Conservation (phyloP, 2,888 invertebrate species). For the Didymodactylos carnosus region DNA sequence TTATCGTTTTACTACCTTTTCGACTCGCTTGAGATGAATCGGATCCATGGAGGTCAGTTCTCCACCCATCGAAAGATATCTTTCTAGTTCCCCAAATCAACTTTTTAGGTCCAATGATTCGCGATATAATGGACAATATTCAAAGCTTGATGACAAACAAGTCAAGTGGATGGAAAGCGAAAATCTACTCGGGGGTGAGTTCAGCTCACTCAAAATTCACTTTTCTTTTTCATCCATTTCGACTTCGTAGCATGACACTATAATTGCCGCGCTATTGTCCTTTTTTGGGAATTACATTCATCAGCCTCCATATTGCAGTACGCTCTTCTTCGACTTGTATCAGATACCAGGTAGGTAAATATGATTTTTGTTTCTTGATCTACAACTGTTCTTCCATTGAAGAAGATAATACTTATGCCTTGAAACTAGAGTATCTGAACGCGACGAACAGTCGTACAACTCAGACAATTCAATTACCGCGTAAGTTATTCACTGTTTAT, state of each 20-base stretch:
- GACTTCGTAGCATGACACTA: constrained; percentile 6
- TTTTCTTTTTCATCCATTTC: too few relatives aligned
- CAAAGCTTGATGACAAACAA: not conserved
- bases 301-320: constrained; percentile 8
- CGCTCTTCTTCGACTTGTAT: constrained; percentile 4
- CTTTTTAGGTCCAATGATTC: not conserved
- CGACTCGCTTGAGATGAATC: not conserved
- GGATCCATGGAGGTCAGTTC: not conserved
- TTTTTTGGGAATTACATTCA: not conserved
- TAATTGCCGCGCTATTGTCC: not conserved
- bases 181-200: not conserved
- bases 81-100: too few relatives aligned
- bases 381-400: not conserved
- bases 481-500: not conserved
- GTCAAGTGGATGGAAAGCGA: not conserved
- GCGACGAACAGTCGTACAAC: not conserved
- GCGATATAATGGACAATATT: not conserved
- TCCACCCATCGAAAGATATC: too few relatives aligned
- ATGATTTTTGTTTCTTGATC: not conserved
- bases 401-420: not conserved
- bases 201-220: too few relatives aligned
- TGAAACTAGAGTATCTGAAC: not conserved
- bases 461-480: not conserved
- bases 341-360: not conserved
- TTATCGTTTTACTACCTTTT: not conserved